These are phyloP conservation scores for Centrocercus urophasianus DNA, from an alignment of 2,113 vertebrate species.

Conservation along the genomic window DNA sequence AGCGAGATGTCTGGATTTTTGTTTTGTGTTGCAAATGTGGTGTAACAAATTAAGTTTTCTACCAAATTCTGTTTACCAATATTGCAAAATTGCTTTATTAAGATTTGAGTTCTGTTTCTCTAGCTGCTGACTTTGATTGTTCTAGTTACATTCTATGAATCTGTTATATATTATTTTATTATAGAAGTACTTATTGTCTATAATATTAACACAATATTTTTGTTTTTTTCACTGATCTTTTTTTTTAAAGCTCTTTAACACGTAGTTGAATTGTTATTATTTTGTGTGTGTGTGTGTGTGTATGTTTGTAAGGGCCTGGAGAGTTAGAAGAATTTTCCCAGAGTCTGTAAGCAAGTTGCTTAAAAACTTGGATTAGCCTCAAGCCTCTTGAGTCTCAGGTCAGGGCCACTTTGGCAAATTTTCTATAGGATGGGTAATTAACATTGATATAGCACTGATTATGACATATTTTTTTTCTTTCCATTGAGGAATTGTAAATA, in stretches of 20 bases:
- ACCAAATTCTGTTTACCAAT: background rate
- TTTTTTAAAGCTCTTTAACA: background rate
- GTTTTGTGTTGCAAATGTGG: background rate
- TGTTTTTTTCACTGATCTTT: background rate
- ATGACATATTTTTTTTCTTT: background rate
- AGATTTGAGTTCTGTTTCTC: background rate
- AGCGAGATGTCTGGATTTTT: background rate
- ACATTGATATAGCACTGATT: background rate
- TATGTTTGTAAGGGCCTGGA: background rate
- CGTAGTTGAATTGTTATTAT: background rate
- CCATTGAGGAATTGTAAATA: background rate
- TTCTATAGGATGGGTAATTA: constrained; percentile 41
- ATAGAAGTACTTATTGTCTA: background rate
- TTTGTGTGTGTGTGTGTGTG: background rate
- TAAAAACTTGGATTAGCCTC: constrained; percentile 26
- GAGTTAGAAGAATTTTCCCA: constrained; percentile 2
- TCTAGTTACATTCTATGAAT: background rate
- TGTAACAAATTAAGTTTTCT: background rate
- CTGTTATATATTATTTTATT: background rate
- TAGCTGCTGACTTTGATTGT: background rate
- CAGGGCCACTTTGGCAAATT: constrained; percentile 30
- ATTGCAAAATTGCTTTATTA: background rate
- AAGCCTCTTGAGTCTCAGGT: constrained; percentile 35
- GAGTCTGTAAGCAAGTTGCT: constrained; percentile 31
- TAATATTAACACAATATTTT: background rate